Base-by-base conservation (phyloP, 2,888 invertebrate genomes). In the Rhingia campestris region DNA sequence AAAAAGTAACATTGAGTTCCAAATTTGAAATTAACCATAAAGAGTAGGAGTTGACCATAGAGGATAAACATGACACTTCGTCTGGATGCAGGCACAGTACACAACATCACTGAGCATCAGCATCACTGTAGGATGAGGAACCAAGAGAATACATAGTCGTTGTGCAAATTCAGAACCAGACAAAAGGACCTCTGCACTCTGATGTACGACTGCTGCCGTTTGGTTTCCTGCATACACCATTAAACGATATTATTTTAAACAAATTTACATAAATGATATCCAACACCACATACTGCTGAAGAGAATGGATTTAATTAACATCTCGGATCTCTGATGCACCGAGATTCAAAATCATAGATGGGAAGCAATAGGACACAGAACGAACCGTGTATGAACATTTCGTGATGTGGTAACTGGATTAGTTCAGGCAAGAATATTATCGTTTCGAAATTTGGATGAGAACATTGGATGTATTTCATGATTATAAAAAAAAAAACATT, bases 221-320 rank as follows among this genome's bases (percentile, higher is more conserved):
- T 63, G 14, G 33, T 35, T 47, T 47, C 35, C 61, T 35, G 47
- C 12, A 35, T 33, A 45, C 61, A 47, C 61, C 47, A 63, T 63
- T 63, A 63, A 35, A 63, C 61, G 61, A 63, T 63, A 63, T 61
- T 43, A 61, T 63, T 63, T 47, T 47, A 47, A 63, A 47, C 61
- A 63, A 63, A 63, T 63, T 63, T 63, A 35, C 61, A 63, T 63
- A 63, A 63, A 63, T 47, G 47, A 63, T 47, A 63, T 35, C 47
- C 45, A 47, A 33, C 47, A 45, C 7, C 12, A 9, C 9, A 33
- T 14, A 9, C 9, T 63, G 10, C 9, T 45, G 61, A 61, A 32
- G 33, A 33, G 35, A 7, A 47, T 33, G 45, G 7, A 61, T 47
- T 12, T 45, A 45, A 61, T 47, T 33, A 61, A 14, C 61, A 22